A percentile compares a stretch with the other conserved stretches of the same genome.
Evolutionary conservation across 1,140 invertebrate species (phyloP).

Genomic region (Formica exsecta): DNA sequence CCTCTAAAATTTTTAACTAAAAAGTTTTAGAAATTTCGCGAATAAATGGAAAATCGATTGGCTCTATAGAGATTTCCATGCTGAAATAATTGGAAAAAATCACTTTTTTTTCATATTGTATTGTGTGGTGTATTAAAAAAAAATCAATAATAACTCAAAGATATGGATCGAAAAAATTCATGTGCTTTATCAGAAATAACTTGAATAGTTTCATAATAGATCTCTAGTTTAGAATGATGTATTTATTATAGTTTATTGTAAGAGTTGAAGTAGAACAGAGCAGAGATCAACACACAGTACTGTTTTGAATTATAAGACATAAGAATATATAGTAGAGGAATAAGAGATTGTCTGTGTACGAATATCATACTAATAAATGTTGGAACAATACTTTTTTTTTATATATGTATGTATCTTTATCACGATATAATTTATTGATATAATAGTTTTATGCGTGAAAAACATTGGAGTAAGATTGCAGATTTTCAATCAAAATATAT

Average conservation of each 20-base stretch:
- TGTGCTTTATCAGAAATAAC: not conserved
- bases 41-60: not conserved
- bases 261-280: conserved; percentile 3
- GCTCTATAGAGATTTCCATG: not conserved
- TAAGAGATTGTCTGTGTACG: conserved; percentile 32
- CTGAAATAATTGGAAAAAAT: not conserved
- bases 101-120: not conserved
- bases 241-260: conserved; percentile 48
- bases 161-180: not conserved
- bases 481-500: not conserved
- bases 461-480: not conserved
- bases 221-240: not conserved
- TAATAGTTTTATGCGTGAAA: no score
- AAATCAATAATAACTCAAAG: not conserved
- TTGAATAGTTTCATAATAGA: conserved; percentile 7
- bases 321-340: conserved; percentile 17
- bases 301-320: conserved; percentile 46
- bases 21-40: not conserved
- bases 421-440: no score
- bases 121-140: not conserved
- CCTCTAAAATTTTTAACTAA: not conserved
- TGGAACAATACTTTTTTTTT: conserved; percentile 35
- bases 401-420: not conserved
- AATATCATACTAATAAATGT: conserved; percentile 53
- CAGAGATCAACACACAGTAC: not conserved